These are phyloP conservation scores for Nebria ingens DNA, from an alignment of 1,140 invertebrate species.

Conservation along the genomic window DNA sequence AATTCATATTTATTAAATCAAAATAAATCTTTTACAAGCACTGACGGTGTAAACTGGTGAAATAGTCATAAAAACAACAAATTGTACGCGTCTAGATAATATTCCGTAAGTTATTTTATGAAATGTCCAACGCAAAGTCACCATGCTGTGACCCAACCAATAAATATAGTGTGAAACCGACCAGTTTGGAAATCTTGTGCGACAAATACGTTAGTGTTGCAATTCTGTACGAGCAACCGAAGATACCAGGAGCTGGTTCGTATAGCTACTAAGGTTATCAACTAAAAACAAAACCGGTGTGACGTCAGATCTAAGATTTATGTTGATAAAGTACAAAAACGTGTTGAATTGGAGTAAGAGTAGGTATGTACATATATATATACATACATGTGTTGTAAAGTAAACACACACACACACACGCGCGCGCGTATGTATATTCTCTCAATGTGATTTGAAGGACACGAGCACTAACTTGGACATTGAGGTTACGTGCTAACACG, in stretches of 20 bases:
- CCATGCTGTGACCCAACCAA: neutral
- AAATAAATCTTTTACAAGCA: no score
- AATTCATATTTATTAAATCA: no score
- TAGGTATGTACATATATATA: no score
- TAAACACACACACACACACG: neutral
- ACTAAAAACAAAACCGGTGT: conserved; percentile 3
- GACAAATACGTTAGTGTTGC: neutral
- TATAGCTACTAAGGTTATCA: neutral
- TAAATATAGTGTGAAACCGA: conserved; percentile 1
- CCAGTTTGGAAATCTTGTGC: conserved; percentile 1
- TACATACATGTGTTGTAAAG: conserved; percentile 1
- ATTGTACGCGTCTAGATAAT: neutral
- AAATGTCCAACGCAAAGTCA: neutral
- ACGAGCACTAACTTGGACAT: neutral
- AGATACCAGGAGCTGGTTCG: neutral
- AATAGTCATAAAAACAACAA: no score
- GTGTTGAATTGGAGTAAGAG: conserved; percentile 9
- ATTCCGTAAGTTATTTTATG: neutral
- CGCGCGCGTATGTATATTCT: neutral
- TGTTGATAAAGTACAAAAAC: conserved; percentile 9
- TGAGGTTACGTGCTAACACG: conserved; percentile 1
- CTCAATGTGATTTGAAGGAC: neutral
- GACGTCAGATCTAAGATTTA: conserved; percentile 7
- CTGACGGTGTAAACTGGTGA: no score
- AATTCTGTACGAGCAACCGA: neutral